Base-by-base conservation (phyloP, 2,797 vertebrate species). In the Kryptolebias ocellatus region DNA sequence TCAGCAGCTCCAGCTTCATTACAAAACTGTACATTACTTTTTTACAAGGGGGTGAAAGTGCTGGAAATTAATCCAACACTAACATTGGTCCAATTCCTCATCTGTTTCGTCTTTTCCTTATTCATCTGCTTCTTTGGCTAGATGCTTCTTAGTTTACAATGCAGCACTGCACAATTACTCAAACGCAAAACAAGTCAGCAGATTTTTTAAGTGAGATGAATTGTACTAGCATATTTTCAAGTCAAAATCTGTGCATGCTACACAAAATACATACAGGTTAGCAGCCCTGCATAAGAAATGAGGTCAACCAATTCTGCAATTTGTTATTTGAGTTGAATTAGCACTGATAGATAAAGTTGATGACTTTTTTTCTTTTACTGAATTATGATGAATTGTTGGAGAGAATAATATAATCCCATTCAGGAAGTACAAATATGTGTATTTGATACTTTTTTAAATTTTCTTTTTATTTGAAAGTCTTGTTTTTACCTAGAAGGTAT, bases 101-200 rank as follows among this genome's bases (percentile, higher is more conserved):
- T 24, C 7, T 1, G 9, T 18, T 50, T 20, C 17, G 20, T 47
- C 16, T 47, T 47, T 47, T n/a, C 17, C 4, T 50, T 24, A 39
- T 50, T 50, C 6, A 8, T 47, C 17, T n/a, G 18, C 2, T 11
- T 49, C 47, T 50, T 50, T 50, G 18, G 20, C 18, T 50, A 24
- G n/a, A 50, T 20, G 18, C 49, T 50, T 50, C 9, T 50, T 50
- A 11, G 49, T 50, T 50, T 50, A 50, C 49, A 50, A 50, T 24
- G 10, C 49, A 50, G 11, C 49, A 50, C 49, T 9, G 49, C 49
- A 50, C 49, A 50, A 50, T 50, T 50, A 50, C 49, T 50, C 49
- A 50, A 50, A 50, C 18, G 3, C 49, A 50, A 50, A 50, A 24
- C 4, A 18, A 12, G 18, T 24, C 49, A 50, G 18, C 49, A 50